Evolutionary conservation across 2,888 invertebrate species (phyloP).

Genomic region (Lasius platythorax): DNA sequence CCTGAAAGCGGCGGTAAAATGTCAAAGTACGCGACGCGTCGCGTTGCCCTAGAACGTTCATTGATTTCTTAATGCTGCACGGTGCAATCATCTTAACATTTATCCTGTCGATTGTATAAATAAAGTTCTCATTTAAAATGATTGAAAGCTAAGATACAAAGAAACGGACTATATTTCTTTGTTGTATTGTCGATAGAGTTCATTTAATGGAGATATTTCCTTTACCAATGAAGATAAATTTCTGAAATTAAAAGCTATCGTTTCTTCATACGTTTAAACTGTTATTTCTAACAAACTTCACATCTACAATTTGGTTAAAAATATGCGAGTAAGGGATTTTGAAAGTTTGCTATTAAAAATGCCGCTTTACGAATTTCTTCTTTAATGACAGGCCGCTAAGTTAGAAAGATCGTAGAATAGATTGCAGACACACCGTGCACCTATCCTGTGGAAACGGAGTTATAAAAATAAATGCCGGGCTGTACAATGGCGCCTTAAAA

Average conservation of each 20-base stretch:
- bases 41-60: slow-evolving; percentile 10
- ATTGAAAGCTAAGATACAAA: not conserved
- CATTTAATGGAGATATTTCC: not conserved
- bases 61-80: slow-evolving; percentile 6
- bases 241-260: not conserved
- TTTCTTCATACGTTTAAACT: not conserved
- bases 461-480: slow-evolving; percentile 60
- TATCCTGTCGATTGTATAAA: not conserved
- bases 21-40: not conserved
- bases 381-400: slow-evolving; percentile 41
- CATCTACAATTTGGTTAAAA: slow-evolving; percentile 24
- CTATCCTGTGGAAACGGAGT: slow-evolving; percentile 49
- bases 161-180: not conserved
- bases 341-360: slow-evolving; percentile 13
- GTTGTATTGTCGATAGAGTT: not conserved
- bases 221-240: not conserved
- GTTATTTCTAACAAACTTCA: not conserved
- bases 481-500: slow-evolving; percentile 52
- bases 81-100: not conserved
- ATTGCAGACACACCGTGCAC: slow-evolving; percentile 38
- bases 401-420: slow-evolving; percentile 39
- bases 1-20: slow-evolving; percentile 26
- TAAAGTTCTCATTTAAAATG: not conserved
- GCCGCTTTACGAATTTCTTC: slow-evolving; percentile 4
- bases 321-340: not conserved